Evolutionary conservation across 1,140 invertebrate genomes (phyloP), one percentile per base, ranked within the genome.

Genomic region (Aphis craccivora): DNA sequence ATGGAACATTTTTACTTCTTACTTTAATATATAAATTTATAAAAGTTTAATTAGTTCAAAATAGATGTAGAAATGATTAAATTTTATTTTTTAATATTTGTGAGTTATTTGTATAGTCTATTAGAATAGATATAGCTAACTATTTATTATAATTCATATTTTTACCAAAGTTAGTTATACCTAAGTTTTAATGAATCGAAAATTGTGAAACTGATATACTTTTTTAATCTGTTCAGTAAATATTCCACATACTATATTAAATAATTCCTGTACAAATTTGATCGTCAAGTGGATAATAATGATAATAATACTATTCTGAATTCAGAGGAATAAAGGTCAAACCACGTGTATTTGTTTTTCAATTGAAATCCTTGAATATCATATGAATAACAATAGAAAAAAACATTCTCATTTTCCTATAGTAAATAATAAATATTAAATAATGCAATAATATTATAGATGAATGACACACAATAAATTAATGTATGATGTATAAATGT

Each of bases 341-440:
- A 8, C 20, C 18, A n/a, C 30, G 7, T 40, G 35, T 55, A 23
- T 89, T 53, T 51, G 22, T 53, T 55, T 55, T n/a, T 89, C n/a
- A 53, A 89, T 53, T 37, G 35, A 89, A 55, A 89, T 89, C 87
- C 87, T 89, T 89, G 87, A 89, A 45, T 87, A 23, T 30, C 2
- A 23, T 55, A 55, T 18, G 18, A 45, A n/a, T 87, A 87, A 87
- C 25, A 45, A 87, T 87, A 45, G 14, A 51, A 48, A 87, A 87
- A 45, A 30, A 87, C 30, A 87, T 30, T 87, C 30, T 87, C n/a
- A 35, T 51, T 48, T 45, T n/a, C 30, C 48, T 14, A 51, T 87
- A 87, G 18, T 51, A 51, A 51, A 51, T 87, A 87, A 1, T 51
- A 51, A 51, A 51, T 51, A 51, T 51, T 51, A 51, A 51, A 51